phyloP scores from a whole-genome alignment of 2,797 vertebrate species.

The Tapirus indicus region DNA sequence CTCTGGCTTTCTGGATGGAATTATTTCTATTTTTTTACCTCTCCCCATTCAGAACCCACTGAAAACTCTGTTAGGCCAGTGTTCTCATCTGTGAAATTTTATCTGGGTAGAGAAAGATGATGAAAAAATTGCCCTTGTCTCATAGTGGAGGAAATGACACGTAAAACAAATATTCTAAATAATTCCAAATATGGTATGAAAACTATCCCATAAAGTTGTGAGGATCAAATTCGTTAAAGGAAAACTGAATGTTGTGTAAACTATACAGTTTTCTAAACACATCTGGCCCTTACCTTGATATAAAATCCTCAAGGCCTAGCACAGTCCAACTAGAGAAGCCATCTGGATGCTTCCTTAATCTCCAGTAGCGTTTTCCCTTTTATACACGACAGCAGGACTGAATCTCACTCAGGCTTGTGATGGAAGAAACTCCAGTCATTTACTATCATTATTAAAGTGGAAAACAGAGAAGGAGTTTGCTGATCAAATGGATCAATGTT shows the following conservation, averaged over 20 bases:
- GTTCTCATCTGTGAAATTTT: slow-evolving; percentile 31
- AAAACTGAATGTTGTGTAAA: not conserved
- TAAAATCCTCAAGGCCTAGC: not conserved
- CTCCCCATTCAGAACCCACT: not conserved
- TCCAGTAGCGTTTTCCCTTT: not conserved
- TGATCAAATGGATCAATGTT: slow-evolving; percentile 38
- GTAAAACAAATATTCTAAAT: slow-evolving; percentile 42
- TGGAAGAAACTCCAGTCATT: slow-evolving; percentile 12
- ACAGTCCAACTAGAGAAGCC: not conserved
- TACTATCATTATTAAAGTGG: not conserved
- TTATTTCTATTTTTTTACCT: not conserved
- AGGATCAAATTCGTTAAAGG: slow-evolving; percentile 36
- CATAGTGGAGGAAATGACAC: slow-evolving; percentile 1
- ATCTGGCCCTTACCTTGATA: not conserved
- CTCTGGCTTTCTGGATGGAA: slow-evolving; percentile 28
- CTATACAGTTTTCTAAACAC: not conserved
- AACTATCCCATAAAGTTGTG: not conserved
- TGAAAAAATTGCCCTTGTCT: not conserved
- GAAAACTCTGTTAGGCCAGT: not conserved
- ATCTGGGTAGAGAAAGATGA: not conserved
- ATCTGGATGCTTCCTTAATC: not conserved
- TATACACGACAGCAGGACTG: not conserved
- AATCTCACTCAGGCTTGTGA: not conserved
- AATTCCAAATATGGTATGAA: slow-evolving; percentile 27
- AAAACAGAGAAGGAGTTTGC: not conserved